These are phyloP conservation scores for Geophilus truncorum DNA, from an alignment of 2,888 invertebrate species.

Conservation along the genomic window DNA sequence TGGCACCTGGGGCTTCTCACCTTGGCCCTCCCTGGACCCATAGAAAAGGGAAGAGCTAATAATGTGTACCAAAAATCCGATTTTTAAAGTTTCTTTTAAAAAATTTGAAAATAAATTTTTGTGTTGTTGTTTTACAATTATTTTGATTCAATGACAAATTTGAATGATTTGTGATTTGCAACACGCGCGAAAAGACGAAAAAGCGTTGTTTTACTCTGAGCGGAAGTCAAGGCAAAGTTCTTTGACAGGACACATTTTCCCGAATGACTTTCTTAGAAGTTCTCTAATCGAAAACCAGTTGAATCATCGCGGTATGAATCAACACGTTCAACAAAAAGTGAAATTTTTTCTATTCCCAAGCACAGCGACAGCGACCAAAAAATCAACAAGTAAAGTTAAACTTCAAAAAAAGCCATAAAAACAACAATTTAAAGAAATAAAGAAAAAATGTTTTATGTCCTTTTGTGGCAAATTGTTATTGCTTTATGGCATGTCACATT, in stretches of 20 bases:
- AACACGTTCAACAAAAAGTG: neutral
- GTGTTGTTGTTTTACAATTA: neutral
- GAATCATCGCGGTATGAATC: neutral
- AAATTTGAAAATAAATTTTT: neutral
- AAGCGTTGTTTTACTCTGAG: neutral
- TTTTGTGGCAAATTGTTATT: neutral
- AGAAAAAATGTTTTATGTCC: neutral
- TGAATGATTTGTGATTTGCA: neutral
- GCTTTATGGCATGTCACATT: neutral
- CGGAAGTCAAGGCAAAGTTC: conserved; percentile 19
- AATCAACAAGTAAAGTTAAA: neutral
- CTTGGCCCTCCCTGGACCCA: conserved; percentile 13
- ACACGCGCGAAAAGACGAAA: neutral
- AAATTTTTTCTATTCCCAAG: neutral
- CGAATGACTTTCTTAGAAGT: conserved; percentile 8
- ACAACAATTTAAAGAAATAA: no score
- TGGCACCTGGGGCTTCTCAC: conserved; percentile 18
- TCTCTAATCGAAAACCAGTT: neutral
- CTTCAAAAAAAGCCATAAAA: neutral
- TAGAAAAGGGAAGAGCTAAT: neutral
- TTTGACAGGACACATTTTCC: conserved; percentile 15
- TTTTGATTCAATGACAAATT: neutral
- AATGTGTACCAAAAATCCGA: neutral
- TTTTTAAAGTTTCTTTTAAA: neutral
- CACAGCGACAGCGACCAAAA: neutral